Conservation (phyloP, 2,113 vertebrate genomes). For the Mellivora capensis region DNA sequence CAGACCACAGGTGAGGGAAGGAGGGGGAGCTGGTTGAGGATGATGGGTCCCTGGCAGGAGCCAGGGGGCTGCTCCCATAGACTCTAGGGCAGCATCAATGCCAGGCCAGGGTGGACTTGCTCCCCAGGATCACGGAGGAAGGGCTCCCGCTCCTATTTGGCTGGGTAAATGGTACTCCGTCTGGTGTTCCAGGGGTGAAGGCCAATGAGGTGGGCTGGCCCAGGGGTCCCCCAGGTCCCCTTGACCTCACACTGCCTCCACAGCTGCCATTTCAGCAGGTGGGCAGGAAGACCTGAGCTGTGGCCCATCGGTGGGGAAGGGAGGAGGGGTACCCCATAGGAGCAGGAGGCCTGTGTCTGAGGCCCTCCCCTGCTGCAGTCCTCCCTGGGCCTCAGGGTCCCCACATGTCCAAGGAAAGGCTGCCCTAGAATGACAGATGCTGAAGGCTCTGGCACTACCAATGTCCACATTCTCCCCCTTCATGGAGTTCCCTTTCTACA, state of each 20-base stretch:
- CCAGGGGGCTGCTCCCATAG: neutral
- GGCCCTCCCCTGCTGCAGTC: neutral
- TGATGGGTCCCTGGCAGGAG: neutral
- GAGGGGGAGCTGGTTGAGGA: neutral
- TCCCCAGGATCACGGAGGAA: neutral
- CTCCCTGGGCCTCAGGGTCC: neutral
- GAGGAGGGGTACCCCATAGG: neutral
- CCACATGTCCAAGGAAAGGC: neutral
- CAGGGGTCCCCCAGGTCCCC: neutral
- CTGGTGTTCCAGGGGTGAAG: neutral
- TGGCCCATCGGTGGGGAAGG: neutral
- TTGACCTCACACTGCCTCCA: neutral
- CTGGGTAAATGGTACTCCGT: rapidly evolving
- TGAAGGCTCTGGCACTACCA: neutral
- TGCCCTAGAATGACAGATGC: neutral
- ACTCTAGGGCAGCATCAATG: neutral
- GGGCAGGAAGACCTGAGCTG: neutral
- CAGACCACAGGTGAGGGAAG: neutral
- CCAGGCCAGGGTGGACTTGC: neutral
- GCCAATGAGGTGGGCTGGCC: neutral
- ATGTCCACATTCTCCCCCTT: rapidly evolving
- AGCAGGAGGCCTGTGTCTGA: neutral
- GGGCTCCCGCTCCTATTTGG: neutral
- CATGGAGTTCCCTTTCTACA: neutral
- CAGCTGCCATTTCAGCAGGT: neutral